A percentile compares a stretch with the other conserved stretches of the same genome.
Evolutionary conservation across 30 jellyfish, hydroid and myxozoan species (phyloP).

Genomic region (Catostylus mosaicus): DNA sequence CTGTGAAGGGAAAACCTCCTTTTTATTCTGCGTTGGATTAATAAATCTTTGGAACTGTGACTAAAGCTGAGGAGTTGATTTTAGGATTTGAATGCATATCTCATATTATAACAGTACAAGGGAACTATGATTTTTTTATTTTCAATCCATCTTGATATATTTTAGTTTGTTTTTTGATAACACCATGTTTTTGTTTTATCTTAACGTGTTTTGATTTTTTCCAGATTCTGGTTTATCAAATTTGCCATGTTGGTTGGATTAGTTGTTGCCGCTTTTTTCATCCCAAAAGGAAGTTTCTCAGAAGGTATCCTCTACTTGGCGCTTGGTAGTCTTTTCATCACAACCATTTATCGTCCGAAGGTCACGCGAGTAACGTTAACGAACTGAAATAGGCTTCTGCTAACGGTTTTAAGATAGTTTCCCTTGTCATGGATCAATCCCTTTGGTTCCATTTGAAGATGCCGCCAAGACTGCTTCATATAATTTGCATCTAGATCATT

Average conservation of each 20-base stretch:
- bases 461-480: too few species aligned
- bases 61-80: too few species aligned
- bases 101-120: too few species aligned
- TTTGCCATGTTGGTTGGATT: slow-evolving; percentile 71
- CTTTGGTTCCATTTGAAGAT: too few species aligned
- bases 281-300: slow-evolving; percentile 91
- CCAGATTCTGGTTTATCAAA: slow-evolving; percentile 89
- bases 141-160: too few species aligned
- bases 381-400: neutral
- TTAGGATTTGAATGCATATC: too few species aligned
- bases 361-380: neutral
- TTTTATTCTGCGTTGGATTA: too few species aligned
- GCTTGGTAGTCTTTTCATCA: neutral
- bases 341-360: neutral
- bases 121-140: too few species aligned
- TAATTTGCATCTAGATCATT: too few species aligned
- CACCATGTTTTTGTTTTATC: neutral
- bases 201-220: neutral
- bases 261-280: slow-evolving; percentile 86
- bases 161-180: too few species aligned
- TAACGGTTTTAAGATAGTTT: neutral
- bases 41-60: too few species aligned
- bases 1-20: too few species aligned
- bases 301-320: slow-evolving; percentile 25
- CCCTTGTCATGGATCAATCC: neutral